These are phyloP conservation scores for Anastrepha ludens DNA, from an alignment of 1,140 invertebrate species.

Conservation along the genomic window DNA sequence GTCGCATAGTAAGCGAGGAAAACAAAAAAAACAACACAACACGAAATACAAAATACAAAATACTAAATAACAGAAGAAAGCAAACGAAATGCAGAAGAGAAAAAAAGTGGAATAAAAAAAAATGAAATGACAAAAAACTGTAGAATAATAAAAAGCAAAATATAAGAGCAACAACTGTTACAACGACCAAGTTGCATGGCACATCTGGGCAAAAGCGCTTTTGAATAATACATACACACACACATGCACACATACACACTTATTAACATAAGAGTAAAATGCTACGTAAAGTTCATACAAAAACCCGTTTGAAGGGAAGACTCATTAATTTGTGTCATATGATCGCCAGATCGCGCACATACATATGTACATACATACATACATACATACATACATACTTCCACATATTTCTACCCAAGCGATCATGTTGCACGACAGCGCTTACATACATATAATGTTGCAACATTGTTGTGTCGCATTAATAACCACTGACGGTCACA, in stretches of 20 bases:
- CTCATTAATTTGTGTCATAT: conserved; percentile 40
- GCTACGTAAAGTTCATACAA: background rate
- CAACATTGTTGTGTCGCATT: background rate
- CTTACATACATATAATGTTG: background rate
- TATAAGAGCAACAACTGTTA: conserved; percentile 11
- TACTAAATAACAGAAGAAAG: background rate
- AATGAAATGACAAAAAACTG: background rate
- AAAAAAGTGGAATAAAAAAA: background rate
- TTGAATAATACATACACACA: background rate
- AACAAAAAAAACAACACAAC: background rate
- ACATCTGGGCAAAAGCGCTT: background rate
- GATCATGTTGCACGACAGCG: background rate
- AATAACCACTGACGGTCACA: conserved; percentile 19
- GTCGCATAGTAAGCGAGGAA: background rate
- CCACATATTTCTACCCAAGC: background rate
- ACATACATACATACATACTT: background rate
- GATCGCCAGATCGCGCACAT: background rate
- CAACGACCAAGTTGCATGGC: background rate
- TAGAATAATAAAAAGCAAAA: background rate
- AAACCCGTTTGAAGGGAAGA: conserved; percentile 39
- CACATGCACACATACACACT: background rate
- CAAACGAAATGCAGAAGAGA: background rate
- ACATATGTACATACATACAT: background rate
- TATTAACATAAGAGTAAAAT: background rate
- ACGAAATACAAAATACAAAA: background rate